phyloP scores from a whole-genome alignment of 2,113 vertebrate species.

The Megaceryle torquata region DNA sequence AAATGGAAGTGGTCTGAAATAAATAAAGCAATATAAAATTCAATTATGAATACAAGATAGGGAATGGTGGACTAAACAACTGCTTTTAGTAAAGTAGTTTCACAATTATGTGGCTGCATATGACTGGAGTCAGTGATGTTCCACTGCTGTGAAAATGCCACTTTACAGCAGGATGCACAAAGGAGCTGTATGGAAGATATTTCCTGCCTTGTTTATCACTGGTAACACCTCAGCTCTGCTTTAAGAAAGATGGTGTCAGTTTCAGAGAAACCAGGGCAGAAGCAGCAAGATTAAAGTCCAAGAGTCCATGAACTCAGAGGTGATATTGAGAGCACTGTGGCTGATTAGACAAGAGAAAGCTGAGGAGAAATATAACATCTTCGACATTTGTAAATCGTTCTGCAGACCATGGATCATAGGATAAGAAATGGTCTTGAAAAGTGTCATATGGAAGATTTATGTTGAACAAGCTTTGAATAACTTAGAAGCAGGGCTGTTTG shows the following conservation, averaged over 20 bases:
- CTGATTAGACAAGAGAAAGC: background rate
- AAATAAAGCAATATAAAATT: background rate
- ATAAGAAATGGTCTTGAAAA: background rate
- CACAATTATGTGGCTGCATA: fast-evolving
- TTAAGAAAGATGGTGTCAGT: background rate
- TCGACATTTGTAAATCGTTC: background rate
- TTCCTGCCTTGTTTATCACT: background rate
- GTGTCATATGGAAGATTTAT: background rate
- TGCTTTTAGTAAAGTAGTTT: background rate
- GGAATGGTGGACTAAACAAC: background rate
- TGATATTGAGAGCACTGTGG: background rate
- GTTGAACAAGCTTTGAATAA: background rate
- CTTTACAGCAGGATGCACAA: background rate
- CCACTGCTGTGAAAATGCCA: background rate
- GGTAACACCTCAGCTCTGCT: background rate
- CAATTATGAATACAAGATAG: background rate
- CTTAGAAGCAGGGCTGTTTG: background rate
- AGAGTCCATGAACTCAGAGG: fast-evolving
- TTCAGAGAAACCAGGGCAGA: background rate
- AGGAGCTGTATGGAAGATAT: background rate
- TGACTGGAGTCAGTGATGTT: background rate
- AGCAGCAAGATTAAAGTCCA: background rate
- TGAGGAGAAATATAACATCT: background rate
- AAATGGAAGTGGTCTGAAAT: background rate
- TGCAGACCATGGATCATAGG: background rate